Evolutionary conservation across 2,797 vertebrate genomes (phyloP).

Genomic region (Pampus argenteus): DNA sequence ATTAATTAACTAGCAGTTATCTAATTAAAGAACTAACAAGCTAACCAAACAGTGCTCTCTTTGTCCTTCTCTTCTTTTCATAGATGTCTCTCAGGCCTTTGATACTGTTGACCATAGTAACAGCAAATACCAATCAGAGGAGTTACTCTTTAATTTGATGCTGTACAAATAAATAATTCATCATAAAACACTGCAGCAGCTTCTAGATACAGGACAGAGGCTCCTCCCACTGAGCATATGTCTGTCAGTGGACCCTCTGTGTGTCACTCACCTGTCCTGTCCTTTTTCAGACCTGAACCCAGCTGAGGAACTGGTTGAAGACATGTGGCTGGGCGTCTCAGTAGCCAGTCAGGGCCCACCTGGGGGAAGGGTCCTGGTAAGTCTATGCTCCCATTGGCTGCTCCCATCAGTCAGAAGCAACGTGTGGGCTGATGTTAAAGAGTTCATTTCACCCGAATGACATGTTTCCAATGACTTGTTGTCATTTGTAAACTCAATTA

Average conservation of each 20-base stretch:
- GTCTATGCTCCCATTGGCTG: constrained; percentile 52
- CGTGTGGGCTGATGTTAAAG: too few relatives aligned
- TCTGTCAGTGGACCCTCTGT: too few relatives aligned
- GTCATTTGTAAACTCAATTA: too few relatives aligned
- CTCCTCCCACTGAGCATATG: not conserved
- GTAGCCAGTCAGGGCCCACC: constrained; percentile 89
- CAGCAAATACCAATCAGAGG: not conserved
- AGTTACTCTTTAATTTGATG: not conserved
- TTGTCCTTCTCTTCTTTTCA: too few relatives aligned
- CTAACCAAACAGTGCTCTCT: too few relatives aligned
- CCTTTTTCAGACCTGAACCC: constrained; percentile 52
- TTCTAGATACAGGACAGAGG: too few relatives aligned
- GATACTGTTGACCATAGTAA: too few relatives aligned
- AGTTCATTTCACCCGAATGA: not conserved
- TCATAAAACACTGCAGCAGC: not conserved
- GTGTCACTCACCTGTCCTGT: not conserved
- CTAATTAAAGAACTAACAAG: too few relatives aligned
- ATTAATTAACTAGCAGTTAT: too few relatives aligned
- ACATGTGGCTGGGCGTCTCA: constrained; percentile 95
- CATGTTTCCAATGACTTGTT: too few relatives aligned
- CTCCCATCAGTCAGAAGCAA: too few relatives aligned
- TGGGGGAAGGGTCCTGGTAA: constrained; percentile 91
- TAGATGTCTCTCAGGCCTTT: too few relatives aligned
- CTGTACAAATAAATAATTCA: not conserved
- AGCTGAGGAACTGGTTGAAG: constrained; percentile 84